Evolutionary conservation across 1,140 invertebrate genomes (phyloP), one percentile per base, ranked within the genome.

Genomic region (Leptinotarsa texana): DNA sequence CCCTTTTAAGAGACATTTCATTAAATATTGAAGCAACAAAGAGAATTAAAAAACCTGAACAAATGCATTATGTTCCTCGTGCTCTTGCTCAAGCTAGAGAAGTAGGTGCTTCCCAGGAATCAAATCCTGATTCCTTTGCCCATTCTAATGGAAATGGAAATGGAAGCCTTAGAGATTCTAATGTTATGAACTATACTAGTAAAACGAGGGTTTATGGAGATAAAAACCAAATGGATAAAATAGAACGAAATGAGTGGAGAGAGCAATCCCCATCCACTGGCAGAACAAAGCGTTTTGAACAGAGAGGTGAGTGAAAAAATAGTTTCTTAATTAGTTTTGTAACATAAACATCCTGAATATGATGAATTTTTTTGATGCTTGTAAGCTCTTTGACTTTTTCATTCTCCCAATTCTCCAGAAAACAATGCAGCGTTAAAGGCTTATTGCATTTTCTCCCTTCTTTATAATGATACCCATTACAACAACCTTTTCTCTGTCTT

Each of bases 31-130:
- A 85, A 18, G 82, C 81, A 48, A 57, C 77, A 42, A 87, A 78
- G 74, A 87, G 84, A 77, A 83, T 74, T 72, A 89, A 87, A 81
- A 90, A 89, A 82, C 89, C 89, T 51, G 89, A 90, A 77, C 86
- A 89, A 78, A 82, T 82, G 57, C 81, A 88, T 42, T 90, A 90
- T 79, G 85, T 89, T 76, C 88, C 88, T 22, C 88, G 88, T 82
- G 86, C 86, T 79, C 82, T 88, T 51, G 87, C 88, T 75, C 87
- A 88, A 82, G 85, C 86, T 74, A 82, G 87, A 75, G 86, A 86
- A 71, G 86, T 86, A 75, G 80, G 81, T 57, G 86, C 86, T 65
- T 85, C 87, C 71, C 77, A 78, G 27, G 69, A 75, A 27, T 66
- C 65, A 15, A 61, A 51, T 42, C 49, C 63, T 51, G 57, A 69